Conservation (phyloP, 2,888 invertebrate species). For the Limulus polyphemus region DNA sequence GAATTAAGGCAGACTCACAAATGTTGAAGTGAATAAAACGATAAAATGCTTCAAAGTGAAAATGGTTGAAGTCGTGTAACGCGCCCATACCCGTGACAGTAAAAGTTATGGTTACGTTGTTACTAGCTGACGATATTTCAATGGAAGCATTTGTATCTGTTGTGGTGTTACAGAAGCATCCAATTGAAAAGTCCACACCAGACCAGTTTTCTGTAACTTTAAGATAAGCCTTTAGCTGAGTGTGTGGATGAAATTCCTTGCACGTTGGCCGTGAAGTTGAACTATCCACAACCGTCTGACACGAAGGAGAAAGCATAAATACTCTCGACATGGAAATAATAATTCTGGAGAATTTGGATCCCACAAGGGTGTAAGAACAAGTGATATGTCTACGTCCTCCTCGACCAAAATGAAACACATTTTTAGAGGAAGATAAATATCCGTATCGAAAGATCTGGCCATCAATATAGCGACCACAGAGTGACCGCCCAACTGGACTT, state of each 20-base stretch:
- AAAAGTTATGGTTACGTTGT: constrained; percentile 57
- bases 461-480: constrained; percentile 13
- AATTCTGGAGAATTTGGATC: constrained; percentile 13
- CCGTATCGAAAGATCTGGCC: constrained; percentile 37
- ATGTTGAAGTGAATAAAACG: constrained; percentile 45
- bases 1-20: constrained; percentile 14
- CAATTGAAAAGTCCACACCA: constrained; percentile 14
- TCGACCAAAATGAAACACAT: constrained; percentile 67
- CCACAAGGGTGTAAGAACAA: constrained; percentile 39
- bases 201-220: constrained; percentile 17
- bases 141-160: background rate
- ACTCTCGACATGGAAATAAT: too few relatives aligned
- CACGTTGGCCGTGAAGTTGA: too few relatives aligned
- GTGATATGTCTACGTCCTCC: constrained; percentile 63
- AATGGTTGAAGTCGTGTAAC: constrained; percentile 63
- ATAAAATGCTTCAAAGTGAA: constrained; percentile 65
- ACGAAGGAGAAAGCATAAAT: too few relatives aligned
- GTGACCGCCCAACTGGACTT: constrained; percentile 22
- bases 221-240: constrained; percentile 3
- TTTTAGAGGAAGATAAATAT: constrained; percentile 60
- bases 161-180: constrained; percentile 30
- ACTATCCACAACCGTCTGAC: too few relatives aligned
- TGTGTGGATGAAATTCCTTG: too few relatives aligned
- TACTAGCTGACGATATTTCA: constrained; percentile 53
- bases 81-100: constrained; percentile 66